phyloP scores from a whole-genome alignment of 2,888 invertebrate genomes.

The Tuberolachnus salignus region DNA sequence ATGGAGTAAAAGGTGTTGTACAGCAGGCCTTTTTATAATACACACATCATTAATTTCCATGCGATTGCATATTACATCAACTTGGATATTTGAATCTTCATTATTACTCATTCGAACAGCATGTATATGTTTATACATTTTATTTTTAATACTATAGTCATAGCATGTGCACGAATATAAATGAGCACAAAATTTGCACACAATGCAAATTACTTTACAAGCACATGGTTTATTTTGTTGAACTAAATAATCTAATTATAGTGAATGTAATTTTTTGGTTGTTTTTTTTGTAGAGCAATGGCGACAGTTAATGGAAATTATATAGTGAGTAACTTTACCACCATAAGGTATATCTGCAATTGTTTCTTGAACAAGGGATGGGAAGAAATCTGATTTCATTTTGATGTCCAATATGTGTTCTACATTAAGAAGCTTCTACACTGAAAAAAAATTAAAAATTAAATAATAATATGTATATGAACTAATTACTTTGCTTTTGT shows the following conservation, averaged over 20 bases:
- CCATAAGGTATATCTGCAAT: no score
- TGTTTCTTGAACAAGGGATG: background rate
- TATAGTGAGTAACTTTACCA: background rate
- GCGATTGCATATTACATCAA: no score
- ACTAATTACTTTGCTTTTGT: constrained; percentile 31
- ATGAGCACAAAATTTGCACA: background rate
- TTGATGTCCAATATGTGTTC: background rate
- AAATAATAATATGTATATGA: background rate
- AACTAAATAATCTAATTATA: constrained; percentile 2
- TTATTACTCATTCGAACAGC: no score
- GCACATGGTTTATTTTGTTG: background rate
- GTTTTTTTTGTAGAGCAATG: background rate
- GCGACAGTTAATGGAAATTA: background rate
- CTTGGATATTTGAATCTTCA: no score
- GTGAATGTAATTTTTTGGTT: background rate
- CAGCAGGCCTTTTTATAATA: no score
- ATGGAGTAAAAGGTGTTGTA: no score
- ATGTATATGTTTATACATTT: background rate
- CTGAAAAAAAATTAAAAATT: background rate
- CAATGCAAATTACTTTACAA: no score
- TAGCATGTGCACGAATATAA: background rate
- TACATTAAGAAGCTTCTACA: background rate
- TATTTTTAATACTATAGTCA: background rate
- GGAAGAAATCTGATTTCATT: background rate
- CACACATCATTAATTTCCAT: no score